These are phyloP conservation scores for Cephus pulcher DNA, from an alignment of 2,888 invertebrate species.

Conservation along the genomic window DNA sequence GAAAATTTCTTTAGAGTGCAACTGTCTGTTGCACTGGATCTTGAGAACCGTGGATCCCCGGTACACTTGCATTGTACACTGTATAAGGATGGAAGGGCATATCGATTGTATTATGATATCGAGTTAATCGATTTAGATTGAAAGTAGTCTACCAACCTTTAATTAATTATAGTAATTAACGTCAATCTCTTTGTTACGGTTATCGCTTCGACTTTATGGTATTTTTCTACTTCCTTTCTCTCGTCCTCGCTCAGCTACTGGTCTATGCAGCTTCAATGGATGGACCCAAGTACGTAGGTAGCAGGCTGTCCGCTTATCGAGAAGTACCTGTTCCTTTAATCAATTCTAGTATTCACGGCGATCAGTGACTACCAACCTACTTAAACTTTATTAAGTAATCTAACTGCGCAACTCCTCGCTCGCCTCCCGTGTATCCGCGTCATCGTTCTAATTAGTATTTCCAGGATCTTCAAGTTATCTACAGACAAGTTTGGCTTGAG, in stretches of 20 bases:
- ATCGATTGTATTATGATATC: neutral
- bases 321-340: constrained; percentile 1
- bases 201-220: neutral
- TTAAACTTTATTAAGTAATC: neutral
- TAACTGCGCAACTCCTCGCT: neutral
- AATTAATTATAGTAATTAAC: neutral
- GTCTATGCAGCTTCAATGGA: neutral
- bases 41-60: neutral
- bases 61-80: neutral
- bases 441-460: no score
- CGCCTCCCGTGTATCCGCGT: no score
- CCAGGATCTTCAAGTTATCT: no score
- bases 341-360: neutral
- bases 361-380: neutral
- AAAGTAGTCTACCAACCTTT: neutral
- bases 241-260: neutral
- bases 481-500: neutral
- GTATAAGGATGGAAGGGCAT: neutral
- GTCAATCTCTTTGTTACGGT: neutral
- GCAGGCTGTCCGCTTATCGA: neutral
- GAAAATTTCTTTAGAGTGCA: neutral
- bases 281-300: neutral
- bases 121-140: neutral
- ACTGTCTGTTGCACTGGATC: neutral
- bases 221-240: neutral